Evolutionary conservation across 2,888 invertebrate species (phyloP).

Genomic region (Synergus itoensis): DNA sequence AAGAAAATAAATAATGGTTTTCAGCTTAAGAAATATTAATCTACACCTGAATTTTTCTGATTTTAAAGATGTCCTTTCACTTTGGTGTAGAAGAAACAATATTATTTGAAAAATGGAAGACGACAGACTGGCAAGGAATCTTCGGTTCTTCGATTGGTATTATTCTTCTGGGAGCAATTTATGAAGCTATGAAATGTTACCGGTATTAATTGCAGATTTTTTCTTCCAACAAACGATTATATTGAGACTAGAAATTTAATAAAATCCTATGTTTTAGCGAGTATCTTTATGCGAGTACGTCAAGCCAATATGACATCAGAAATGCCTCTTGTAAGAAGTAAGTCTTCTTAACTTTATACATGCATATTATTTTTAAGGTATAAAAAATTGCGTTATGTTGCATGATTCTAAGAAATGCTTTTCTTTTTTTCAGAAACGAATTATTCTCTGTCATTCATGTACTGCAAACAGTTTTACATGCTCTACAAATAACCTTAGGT

Average conservation of each 20-base stretch:
- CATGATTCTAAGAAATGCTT: neutral
- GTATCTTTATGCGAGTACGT: conserved; percentile 57
- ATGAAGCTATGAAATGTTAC: conserved; percentile 84
- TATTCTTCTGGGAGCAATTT: conserved; percentile 82
- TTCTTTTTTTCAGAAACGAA: conserved; percentile 63
- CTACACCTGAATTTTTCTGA: conserved; percentile 4
- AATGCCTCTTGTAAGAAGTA: conserved; percentile 56
- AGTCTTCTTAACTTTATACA: conserved; percentile 6
- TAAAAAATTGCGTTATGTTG: neutral
- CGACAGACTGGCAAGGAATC: conserved; percentile 77
- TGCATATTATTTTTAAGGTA: neutral
- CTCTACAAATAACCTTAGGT: conserved; percentile 78
- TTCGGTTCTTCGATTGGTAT: conserved; percentile 82
- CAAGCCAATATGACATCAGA: conserved; percentile 38
- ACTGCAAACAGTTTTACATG: conserved; percentile 69
- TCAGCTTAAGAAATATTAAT: neutral
- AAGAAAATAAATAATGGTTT: neutral
- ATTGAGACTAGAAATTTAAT: neutral
- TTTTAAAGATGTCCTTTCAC: conserved; percentile 79
- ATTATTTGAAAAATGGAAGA: conserved; percentile 79
- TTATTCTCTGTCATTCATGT: conserved; percentile 69
- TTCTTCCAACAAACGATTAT: too few relatives aligned
- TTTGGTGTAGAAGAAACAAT: conserved; percentile 78
- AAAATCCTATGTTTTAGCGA: conserved; percentile 59
- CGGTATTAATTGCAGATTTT: conserved; percentile 70